These are phyloP conservation scores for Mormyrus iriodes DNA, from an alignment of 2,113 vertebrate species.

Conservation along the genomic window DNA sequence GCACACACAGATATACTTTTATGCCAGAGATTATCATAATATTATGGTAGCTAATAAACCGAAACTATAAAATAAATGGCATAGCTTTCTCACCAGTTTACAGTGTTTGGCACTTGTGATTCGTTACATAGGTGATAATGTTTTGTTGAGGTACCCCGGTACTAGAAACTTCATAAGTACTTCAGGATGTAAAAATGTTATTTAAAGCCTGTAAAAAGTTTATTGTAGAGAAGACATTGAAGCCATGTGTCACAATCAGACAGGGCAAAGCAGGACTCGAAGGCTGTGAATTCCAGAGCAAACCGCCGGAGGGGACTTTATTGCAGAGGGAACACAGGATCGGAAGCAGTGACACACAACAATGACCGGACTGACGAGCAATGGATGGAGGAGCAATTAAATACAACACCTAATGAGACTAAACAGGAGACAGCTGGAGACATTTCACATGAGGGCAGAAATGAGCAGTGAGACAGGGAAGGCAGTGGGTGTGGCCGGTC, in stretches of 20 bases:
- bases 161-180: neutral
- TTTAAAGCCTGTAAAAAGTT: neutral
- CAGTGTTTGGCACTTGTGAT: neutral
- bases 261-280: too few species aligned
- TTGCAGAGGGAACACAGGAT: too few species aligned
- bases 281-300: too few species aligned
- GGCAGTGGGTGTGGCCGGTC: too few species aligned
- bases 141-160: neutral
- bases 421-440: too few species aligned
- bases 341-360: too few species aligned
- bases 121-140: neutral
- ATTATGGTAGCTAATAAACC: neutral
- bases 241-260: neutral
- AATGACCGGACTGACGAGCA: too few species aligned
- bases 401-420: too few species aligned
- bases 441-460: too few species aligned
- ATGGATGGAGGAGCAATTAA: too few species aligned
- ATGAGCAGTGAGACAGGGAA: too few species aligned
- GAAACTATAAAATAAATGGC: neutral
- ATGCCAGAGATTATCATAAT: neutral
- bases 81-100: neutral
- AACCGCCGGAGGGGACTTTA: too few species aligned
- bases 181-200: neutral
- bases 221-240: neutral
- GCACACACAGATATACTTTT: neutral